Conservation (phyloP, 2,888 invertebrate species). For the Orgyia antiqua region DNA sequence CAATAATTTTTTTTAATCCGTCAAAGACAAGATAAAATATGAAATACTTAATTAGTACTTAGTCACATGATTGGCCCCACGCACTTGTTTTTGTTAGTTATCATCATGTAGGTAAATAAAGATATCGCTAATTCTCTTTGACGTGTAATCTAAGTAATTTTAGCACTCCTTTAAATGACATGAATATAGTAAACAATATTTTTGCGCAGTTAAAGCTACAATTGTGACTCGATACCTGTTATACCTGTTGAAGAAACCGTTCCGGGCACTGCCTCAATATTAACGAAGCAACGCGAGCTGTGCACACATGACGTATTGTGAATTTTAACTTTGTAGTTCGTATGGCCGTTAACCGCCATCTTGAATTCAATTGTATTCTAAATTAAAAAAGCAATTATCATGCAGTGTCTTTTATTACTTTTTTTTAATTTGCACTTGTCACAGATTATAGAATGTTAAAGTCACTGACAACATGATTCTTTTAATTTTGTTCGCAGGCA, state of each 20-base stretch:
- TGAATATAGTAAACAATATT: background rate
- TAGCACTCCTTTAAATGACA: background rate
- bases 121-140: constrained; percentile 1
- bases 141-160: background rate
- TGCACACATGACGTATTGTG: no score
- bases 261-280: background rate
- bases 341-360: background rate
- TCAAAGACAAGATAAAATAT: no score
- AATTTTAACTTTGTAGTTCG: no score
- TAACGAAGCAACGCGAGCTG: no score
- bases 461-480: no score
- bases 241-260: background rate
- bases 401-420: no score
- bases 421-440: no score
- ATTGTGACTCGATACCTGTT: background rate
- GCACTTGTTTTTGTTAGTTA: constrained; percentile 4
- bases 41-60: no score
- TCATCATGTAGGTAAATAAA: background rate
- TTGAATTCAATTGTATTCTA: background rate
- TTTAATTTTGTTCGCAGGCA: no score
- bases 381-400: no score
- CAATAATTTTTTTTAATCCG: no score
- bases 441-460: no score
- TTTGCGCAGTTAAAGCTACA: constrained; percentile 3
- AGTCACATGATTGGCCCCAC: constrained; percentile 2